A percentile compares a stretch with the other conserved stretches of the same genome.
phyloP scores from a whole-genome alignment of 2,113 vertebrate genomes.

The Rhynchomys soricoides region DNA sequence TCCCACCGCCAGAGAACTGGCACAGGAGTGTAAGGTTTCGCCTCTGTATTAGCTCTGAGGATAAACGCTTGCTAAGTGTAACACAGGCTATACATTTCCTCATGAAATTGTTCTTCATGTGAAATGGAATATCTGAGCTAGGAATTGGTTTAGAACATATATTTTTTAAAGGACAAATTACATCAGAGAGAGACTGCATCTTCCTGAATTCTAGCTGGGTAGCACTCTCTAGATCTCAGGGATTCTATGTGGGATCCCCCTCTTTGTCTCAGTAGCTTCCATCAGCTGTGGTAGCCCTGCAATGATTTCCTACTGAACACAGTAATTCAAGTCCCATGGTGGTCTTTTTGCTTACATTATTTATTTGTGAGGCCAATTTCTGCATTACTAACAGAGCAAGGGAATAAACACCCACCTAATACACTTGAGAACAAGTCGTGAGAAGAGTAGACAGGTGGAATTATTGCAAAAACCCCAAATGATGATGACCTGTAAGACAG shows the following conservation, averaged over 20 bases:
- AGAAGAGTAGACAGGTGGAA: background rate
- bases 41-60: conserved; percentile 82
- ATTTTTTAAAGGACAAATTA: conserved; percentile 74
- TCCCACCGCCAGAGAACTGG: conserved; percentile 84
- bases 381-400: background rate
- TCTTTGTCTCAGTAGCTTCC: background rate
- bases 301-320: background rate
- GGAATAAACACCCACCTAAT: background rate
- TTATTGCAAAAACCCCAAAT: background rate
- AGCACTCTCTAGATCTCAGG: background rate
- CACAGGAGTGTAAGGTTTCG: conserved; percentile 79
- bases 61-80: conserved; percentile 81
- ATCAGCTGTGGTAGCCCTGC: background rate
- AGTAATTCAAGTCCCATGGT: background rate
- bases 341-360: background rate
- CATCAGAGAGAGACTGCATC: background rate
- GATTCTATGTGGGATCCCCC: background rate
- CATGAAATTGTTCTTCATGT: conserved; percentile 79
- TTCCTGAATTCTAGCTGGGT: background rate
- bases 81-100: conserved; percentile 75
- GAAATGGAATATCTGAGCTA: conserved; percentile 78
- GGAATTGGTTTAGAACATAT: conserved; percentile 63
- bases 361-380: background rate
- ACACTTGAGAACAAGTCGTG: background rate
- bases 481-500: background rate